Conservation (phyloP, 2,797 vertebrate species). For the Monodelphis domestica region DNA sequence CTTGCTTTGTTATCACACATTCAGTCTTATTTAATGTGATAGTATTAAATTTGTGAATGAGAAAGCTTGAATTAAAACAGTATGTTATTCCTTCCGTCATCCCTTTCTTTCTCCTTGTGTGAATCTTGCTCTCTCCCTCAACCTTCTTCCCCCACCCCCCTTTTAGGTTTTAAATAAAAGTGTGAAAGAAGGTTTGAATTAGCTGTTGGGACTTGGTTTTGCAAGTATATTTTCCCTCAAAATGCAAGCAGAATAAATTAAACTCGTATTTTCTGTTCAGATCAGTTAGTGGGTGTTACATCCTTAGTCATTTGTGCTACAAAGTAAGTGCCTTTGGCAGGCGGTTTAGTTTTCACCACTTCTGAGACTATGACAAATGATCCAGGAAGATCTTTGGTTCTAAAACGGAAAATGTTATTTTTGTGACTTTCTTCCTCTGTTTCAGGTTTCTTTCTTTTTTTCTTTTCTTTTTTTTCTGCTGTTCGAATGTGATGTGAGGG, state of each 20-base stretch:
- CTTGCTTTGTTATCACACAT: neutral
- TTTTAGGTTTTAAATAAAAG: constrained; percentile 57
- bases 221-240: constrained; percentile 30
- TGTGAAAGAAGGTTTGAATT: constrained; percentile 48
- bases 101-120: neutral
- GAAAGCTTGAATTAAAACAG: constrained; percentile 22
- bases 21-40: constrained; percentile 27
- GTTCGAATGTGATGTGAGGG: neutral
- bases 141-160: constrained; percentile 19
- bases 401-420: constrained; percentile 53
- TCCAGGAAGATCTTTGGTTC: constrained; percentile 54
- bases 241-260: constrained; percentile 67
- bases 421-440: constrained; percentile 41
- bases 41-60: constrained; percentile 25
- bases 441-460: constrained; percentile 18
- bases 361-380: constrained; percentile 67
- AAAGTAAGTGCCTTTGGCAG: constrained; percentile 71
- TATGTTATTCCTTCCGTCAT: constrained; percentile 11
- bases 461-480: neutral
- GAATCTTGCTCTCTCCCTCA: neutral
- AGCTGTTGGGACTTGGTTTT: constrained; percentile 65
- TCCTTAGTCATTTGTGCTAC: constrained; percentile 63
- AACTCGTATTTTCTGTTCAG: constrained; percentile 58
- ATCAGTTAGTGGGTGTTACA: constrained; percentile 49
- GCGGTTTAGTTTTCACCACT: constrained; percentile 73